Base-by-base conservation (phyloP, 1,140 invertebrate species). In the Pseudomyrmex concolor region DNA sequence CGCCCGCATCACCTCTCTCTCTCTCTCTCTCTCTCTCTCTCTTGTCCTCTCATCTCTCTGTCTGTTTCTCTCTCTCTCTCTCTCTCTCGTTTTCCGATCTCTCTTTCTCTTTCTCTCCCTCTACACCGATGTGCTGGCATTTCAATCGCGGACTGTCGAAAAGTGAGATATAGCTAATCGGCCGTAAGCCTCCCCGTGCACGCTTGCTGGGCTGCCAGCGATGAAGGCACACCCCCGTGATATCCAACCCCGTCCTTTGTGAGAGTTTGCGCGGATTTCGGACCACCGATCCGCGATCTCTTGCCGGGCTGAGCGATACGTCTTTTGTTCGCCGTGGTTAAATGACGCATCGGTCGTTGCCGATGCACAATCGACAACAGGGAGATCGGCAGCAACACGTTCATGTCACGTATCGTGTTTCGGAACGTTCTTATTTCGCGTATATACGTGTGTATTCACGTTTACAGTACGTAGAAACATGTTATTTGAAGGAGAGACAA, bases 101-200 rank as follows among this genome's bases (percentile, higher is more conserved):
- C 2, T 15, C 13, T 13, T 12, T 22, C 63, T 51, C 22, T 34
- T 45, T 80, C 15, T 62, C 70, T 54, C n/a, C 59, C 19, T 64
- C 43, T 4, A 45, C 19, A 45, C 48, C 15, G 19, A 34, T 77
- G 51, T 17, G 19, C 66, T 48, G 71, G 84, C 70, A 83, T 85
- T 85, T 85, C 84, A 85, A 85, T 85, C 78, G 84, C 68, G 34
- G 62, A 83, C 84, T 83, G 80, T 85, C 84, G 78, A 85, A 85
- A 85, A 85, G 84, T 85, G 84, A 85, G 78, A 85, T 85, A 85
- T 85, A 85, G 84, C 84, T 85, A 85, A 85, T 85, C 78, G 84
- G 68, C 78, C 63, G 78, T 85, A 81, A 83, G 84, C 78, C 43
- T 74, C 78, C 54, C 62, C 62, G 34, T 70, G 76, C 57, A 22